Conservation (phyloP, 1,140 invertebrate genomes). For the Meteorus sp. region DNA sequence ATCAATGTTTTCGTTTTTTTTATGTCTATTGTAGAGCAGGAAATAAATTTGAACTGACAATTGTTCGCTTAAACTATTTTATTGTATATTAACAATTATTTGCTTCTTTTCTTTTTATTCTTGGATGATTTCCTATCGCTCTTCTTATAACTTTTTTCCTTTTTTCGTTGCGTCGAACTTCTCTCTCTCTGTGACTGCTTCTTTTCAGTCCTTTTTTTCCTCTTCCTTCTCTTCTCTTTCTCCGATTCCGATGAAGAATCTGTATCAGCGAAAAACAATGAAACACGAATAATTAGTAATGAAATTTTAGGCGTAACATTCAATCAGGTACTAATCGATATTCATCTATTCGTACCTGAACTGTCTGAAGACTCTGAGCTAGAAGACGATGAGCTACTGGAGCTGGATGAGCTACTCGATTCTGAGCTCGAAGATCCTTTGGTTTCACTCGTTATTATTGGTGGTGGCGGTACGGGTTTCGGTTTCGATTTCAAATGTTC, state of each 20-base stretch:
- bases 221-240: conserved; percentile 11
- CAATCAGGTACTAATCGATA: not conserved
- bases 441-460: not conserved
- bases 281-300: not conserved
- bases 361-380: not conserved
- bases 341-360: not conserved
- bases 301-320: not conserved
- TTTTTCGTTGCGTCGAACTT: not conserved
- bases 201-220: conserved; percentile 1
- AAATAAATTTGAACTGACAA: no score
- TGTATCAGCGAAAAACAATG: not conserved
- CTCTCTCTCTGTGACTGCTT: not conserved
- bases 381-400: not conserved
- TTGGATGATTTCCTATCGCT: conserved; percentile 3
- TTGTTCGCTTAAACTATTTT: no score
- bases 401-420: not conserved
- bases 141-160: not conserved
- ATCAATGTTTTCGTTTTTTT: conserved; percentile 14
- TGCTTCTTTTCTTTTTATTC: conserved; percentile 17
- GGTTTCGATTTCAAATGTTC: conserved; percentile 80
- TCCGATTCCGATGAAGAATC: conserved; percentile 15
- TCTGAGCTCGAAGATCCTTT: not conserved
- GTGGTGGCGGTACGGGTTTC: conserved; percentile 33
- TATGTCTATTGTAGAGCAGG: no score
- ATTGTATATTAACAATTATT: not conserved